A percentile compares a stretch with the other conserved stretches of the same genome.
These are phyloP conservation scores for Australoheros facetus DNA, from an alignment of 2,797 vertebrate genomes.

Conservation along the genomic window DNA sequence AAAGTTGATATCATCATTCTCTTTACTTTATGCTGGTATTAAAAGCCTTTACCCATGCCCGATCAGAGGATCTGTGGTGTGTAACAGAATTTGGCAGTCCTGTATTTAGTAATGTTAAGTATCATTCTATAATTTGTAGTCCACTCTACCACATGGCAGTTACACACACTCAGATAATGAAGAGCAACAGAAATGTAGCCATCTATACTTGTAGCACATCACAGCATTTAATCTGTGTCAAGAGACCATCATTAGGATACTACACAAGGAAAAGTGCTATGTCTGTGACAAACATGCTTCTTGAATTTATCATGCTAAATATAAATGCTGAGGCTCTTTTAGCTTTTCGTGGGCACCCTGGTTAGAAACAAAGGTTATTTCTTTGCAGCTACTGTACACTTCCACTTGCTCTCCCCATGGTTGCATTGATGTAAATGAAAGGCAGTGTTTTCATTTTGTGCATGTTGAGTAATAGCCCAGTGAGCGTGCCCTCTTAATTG, in stretches of 20 bases:
- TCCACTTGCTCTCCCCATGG: constrained; percentile 34
- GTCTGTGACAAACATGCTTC: background rate
- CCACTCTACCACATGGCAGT: background rate
- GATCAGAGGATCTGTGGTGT: background rate
- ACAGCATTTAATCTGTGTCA: background rate
- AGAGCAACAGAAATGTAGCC: background rate
- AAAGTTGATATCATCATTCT: background rate
- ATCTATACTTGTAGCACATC: background rate
- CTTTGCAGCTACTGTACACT: constrained; percentile 21
- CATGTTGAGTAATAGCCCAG: constrained; percentile 74
- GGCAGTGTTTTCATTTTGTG: constrained; percentile 64
- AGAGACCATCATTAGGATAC: background rate
- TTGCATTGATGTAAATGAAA: constrained; percentile 59
- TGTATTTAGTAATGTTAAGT: background rate
- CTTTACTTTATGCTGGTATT: background rate
- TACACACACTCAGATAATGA: constrained; percentile 6
- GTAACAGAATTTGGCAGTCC: background rate
- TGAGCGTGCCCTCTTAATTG: constrained; percentile 77
- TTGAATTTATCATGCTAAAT: background rate
- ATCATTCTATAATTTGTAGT: background rate
- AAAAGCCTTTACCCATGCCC: background rate
- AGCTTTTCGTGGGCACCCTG: constrained; percentile 28
- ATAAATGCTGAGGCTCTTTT: constrained; percentile 9
- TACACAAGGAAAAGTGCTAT: background rate
- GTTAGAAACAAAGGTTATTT: constrained; percentile 33